These are phyloP conservation scores for Hesperia comma DNA, from an alignment of 2,888 invertebrate genomes.

Conservation along the genomic window DNA sequence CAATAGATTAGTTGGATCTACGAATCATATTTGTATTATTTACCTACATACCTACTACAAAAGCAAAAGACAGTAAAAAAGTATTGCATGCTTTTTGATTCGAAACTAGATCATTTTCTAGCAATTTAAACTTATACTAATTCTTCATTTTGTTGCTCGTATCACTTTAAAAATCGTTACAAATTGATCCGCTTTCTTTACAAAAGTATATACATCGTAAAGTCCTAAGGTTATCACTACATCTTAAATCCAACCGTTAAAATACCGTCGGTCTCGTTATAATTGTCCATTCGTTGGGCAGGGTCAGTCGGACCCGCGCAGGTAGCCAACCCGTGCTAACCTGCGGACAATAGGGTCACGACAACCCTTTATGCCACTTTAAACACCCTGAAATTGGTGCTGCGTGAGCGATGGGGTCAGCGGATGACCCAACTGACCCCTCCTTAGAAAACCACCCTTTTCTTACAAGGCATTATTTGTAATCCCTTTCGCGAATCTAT, in stretches of 20 bases:
- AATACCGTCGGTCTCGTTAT: conserved; percentile 74
- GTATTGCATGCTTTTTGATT: no score
- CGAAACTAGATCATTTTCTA: no score
- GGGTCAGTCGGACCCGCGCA: conserved; percentile 68
- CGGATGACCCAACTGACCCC: conserved; percentile 78
- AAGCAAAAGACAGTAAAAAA: no score
- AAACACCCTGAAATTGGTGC: conserved; percentile 80
- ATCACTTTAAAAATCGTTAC: conserved; percentile 42
- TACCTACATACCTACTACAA: no score
- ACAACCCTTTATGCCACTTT: conserved; percentile 79
- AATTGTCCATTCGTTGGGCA: conserved; percentile 72
- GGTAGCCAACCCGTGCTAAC: conserved; percentile 80
- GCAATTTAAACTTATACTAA: no score
- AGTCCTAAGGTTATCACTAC: conserved; percentile 72
- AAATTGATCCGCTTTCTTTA: conserved; percentile 52
- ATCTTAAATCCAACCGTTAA: conserved; percentile 73
- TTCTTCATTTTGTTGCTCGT: no score
- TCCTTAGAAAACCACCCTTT: conserved; percentile 73
- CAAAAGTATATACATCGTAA: conserved; percentile 36
- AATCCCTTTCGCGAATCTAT: conserved; percentile 85
- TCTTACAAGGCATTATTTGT: conserved; percentile 83
- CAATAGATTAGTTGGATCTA: no score
- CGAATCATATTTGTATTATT: no score
- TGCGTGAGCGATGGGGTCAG: conserved; percentile 83
- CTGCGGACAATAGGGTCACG: conserved; percentile 67